A percentile compares a stretch with the other conserved stretches of the same genome.
These are phyloP conservation scores for Synanthedon myopaeformis DNA, from an alignment of 2,888 invertebrate species.

Conservation along the genomic window DNA sequence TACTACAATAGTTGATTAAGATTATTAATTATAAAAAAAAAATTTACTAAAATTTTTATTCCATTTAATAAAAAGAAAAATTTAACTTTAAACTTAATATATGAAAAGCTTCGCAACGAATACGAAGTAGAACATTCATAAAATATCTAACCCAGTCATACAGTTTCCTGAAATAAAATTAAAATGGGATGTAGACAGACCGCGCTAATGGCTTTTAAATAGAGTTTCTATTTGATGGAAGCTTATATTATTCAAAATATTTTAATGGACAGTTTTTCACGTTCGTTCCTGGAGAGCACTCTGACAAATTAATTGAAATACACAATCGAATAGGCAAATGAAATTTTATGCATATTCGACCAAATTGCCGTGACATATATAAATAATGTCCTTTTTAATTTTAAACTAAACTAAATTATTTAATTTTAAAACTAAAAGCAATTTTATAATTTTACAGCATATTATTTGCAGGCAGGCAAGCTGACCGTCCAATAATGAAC, in stretches of 20 bases:
- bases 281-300: background rate
- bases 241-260: slow-evolving; percentile 38
- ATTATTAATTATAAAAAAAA: too few species aligned
- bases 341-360: background rate
- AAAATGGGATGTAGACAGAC: background rate
- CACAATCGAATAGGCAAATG: background rate
- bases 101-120: background rate
- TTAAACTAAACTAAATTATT: too few species aligned
- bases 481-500: too few species aligned
- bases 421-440: too few species aligned
- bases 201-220: slow-evolving; percentile 38
- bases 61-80: too few species aligned
- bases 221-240: slow-evolving; percentile 22
- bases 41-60: too few species aligned
- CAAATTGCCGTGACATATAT: too few species aligned
- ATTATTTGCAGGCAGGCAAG: too few species aligned
- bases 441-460: too few species aligned
- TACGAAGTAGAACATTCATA: background rate
- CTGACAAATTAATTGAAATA: background rate
- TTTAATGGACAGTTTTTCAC: slow-evolving; percentile 31
- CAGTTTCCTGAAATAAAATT: background rate
- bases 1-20: too few species aligned
- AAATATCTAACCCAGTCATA: background rate
- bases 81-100: too few species aligned
- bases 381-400: too few species aligned